A percentile compares a stretch with the other conserved stretches of the same genome.
phyloP scores from a whole-genome alignment of 1,140 invertebrate species.

The Zelostemma sp. region DNA sequence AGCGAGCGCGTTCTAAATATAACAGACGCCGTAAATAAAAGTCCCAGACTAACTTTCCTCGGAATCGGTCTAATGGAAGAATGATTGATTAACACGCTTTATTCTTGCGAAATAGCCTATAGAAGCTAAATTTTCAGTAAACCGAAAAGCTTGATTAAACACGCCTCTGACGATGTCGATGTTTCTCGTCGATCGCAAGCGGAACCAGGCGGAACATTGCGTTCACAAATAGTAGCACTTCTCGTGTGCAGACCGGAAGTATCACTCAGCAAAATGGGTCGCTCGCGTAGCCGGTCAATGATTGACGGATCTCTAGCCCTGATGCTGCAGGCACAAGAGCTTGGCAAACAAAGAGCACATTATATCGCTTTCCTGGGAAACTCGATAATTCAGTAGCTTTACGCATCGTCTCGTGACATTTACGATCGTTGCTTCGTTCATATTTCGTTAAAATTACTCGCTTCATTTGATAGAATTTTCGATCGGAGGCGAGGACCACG shows the following conservation, averaged over 20 bases:
- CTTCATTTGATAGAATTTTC: no score
- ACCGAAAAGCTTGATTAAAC: neutral
- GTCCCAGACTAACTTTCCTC: neutral
- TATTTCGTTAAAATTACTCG: no score
- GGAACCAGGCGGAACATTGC: no score
- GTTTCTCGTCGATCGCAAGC: no score
- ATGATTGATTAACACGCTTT: neutral
- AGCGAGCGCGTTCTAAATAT: neutral
- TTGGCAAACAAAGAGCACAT: neutral
- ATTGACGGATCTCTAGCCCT: conserved; percentile 15
- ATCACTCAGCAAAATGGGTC: conserved; percentile 30
- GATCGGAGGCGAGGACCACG: no score
- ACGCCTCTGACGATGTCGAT: neutral
- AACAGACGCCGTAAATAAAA: conserved; percentile 7
- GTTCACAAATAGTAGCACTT: no score
- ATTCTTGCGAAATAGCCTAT: neutral
- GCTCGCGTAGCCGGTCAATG: conserved; percentile 11
- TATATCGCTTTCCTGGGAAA: neutral
- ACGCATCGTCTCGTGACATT: neutral
- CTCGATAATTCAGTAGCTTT: neutral
- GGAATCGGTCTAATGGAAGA: neutral
- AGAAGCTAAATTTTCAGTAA: no score
- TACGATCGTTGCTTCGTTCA: no score
- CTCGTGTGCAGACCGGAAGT: conserved; percentile 28
- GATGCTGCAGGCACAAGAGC: conserved; percentile 11